A percentile compares a stretch with the other conserved stretches of the same genome.
These are phyloP conservation scores for Leptodactylus fuscus DNA, from an alignment of 2,113 vertebrate genomes.

Conservation along the genomic window DNA sequence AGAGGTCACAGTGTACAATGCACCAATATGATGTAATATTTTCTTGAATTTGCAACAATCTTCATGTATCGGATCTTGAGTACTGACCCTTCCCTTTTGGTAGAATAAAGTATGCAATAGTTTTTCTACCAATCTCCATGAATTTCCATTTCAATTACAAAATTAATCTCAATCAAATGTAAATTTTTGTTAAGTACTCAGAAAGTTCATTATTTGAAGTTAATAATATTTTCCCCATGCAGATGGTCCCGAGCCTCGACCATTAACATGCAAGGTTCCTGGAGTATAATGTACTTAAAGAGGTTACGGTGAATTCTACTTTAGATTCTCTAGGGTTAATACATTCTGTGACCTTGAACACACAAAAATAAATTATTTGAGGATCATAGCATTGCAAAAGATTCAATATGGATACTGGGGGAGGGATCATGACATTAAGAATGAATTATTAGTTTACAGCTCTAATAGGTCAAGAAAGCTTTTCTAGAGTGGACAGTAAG, in stretches of 20 bases:
- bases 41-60: too few species aligned
- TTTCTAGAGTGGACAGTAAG: constrained; percentile 17
- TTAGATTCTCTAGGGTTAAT: constrained; percentile 16
- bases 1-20: too few species aligned
- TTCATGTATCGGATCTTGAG: too few species aligned
- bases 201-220: neutral
- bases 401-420: constrained; percentile 17
- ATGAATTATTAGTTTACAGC: constrained; percentile 25
- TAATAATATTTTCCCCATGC: constrained; percentile 10
- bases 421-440: constrained; percentile 23
- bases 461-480: constrained; percentile 43
- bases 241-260: neutral
- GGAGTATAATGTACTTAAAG: neutral
- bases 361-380: constrained; percentile 28
- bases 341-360: constrained; percentile 34
- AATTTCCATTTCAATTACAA: neutral
- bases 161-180: constrained; percentile 4
- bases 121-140: neutral
- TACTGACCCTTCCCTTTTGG: too few species aligned
- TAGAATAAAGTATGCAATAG: neutral
- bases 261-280: neutral
- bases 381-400: neutral
- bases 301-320: neutral
- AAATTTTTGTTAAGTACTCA: neutral
- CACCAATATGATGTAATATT: too few species aligned